A percentile compares a stretch with the other conserved stretches of the same genome.
phyloP scores from a whole-genome alignment of 2,888 invertebrate genomes.

The Bhutanitis thaidina region DNA sequence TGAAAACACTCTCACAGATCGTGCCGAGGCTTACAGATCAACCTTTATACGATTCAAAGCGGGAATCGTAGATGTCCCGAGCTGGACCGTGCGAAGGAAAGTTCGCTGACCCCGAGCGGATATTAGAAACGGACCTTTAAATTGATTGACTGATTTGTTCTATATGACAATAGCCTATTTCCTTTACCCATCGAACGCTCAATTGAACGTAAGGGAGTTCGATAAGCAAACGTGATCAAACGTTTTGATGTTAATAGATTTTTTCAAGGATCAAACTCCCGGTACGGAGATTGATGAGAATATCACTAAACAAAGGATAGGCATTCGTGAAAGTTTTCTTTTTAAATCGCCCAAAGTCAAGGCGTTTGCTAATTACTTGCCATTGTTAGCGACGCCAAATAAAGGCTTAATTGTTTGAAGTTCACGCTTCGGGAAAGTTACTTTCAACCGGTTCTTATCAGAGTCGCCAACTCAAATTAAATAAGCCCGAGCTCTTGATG shows the following conservation, averaged over 20 bases:
- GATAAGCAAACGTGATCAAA: conserved; percentile 43
- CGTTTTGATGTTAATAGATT: conserved; percentile 52
- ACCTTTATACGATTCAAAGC: conserved; percentile 64
- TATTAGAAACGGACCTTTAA: conserved; percentile 70
- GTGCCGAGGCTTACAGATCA: conserved; percentile 54
- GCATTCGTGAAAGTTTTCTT: conserved; percentile 44
- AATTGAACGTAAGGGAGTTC: conserved; percentile 33
- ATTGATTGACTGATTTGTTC: conserved; percentile 63
- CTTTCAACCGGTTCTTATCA: conserved; percentile 44
- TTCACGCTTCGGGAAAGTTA: conserved; percentile 44
- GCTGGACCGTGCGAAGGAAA: conserved; percentile 56
- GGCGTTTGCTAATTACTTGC: conserved; percentile 61
- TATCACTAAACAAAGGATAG: conserved; percentile 38
- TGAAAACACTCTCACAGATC: conserved; percentile 66
- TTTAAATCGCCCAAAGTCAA: conserved; percentile 44
- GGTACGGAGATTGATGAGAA: conserved; percentile 39
- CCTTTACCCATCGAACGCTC: conserved; percentile 33
- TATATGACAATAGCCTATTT: conserved; percentile 57
- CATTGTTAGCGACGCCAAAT: conserved; percentile 59
- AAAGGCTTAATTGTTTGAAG: conserved; percentile 69
- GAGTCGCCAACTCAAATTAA: conserved; percentile 37
- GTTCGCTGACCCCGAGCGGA: conserved; percentile 67
- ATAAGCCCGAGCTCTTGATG: conserved; percentile 26
- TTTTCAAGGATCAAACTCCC: conserved; percentile 39
- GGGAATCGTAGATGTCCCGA: conserved; percentile 36